Percentiles rank a stretch among this genome's conserved stretches.
Evolutionary conservation across 2,888 invertebrate genomes (phyloP).

Genomic region (Hydroisotoma schaefferi): DNA sequence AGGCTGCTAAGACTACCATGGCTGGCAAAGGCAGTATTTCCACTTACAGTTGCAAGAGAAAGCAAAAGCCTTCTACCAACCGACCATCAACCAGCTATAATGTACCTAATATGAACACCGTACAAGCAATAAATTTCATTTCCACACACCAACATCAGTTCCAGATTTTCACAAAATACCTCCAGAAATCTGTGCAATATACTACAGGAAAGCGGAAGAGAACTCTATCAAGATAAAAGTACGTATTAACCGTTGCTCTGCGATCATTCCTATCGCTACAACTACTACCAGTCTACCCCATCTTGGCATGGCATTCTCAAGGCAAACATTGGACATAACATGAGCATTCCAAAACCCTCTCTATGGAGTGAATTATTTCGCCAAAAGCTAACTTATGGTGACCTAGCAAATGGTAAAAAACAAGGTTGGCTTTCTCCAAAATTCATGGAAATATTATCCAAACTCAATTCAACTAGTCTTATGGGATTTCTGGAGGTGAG

Average conservation of each 20-base stretch:
- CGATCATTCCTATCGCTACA: neutral
- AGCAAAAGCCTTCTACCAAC: conserved; percentile 6
- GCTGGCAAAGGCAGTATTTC: no score
- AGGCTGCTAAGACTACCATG: no score
- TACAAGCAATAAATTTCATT: conserved; percentile 37
- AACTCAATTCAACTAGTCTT: conserved; percentile 10
- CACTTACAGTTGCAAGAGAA: no score
- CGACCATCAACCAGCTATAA: no score
- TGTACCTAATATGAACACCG: conserved; percentile 13
- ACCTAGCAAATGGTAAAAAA: conserved; percentile 1
- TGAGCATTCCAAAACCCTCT: no score
- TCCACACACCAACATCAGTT: conserved; percentile 37
- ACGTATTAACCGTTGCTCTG: neutral
- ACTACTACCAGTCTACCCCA: neutral
- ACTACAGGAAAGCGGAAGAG: conserved; percentile 1
- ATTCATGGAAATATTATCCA: conserved; percentile 4
- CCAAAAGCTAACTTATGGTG: conserved; percentile 8
- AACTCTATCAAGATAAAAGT: conserved; percentile 13
- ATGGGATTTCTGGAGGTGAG: conserved; percentile 13
- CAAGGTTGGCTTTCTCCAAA: neutral
- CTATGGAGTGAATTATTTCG: conserved; percentile 18
- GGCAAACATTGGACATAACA: no score
- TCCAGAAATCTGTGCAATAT: conserved; percentile 17
- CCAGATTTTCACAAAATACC: conserved; percentile 38
- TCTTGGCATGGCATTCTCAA: neutral